Percentiles rank a stretch among this genome's conserved stretches.
These are phyloP conservation scores for Neuroterus valhalla DNA, from an alignment of 1,140 invertebrate species.

Conservation along the genomic window DNA sequence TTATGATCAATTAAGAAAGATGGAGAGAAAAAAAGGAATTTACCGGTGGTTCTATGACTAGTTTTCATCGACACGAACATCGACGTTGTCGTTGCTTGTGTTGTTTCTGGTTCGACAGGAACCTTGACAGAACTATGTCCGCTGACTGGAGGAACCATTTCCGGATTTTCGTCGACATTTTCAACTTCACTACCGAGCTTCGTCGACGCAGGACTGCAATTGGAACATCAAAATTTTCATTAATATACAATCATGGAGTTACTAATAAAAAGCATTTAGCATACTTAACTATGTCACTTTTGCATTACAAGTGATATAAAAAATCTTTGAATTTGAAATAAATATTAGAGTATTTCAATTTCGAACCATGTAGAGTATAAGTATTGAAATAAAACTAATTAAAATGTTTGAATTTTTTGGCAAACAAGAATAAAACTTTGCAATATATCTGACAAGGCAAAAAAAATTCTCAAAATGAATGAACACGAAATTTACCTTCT, in stretches of 20 bases:
- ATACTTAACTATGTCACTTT: too few relatives aligned
- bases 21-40: background rate
- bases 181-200: conserved; percentile 56
- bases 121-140: conserved; percentile 57
- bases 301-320: conserved; percentile 58
- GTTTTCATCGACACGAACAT: conserved; percentile 69
- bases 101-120: conserved; percentile 63
- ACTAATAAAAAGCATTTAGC: background rate
- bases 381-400: too few relatives aligned
- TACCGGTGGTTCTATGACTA: conserved; percentile 69
- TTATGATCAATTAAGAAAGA: background rate
- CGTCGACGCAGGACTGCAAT: conserved; percentile 59
- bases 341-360: too few relatives aligned
- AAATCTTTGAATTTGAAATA: background rate
- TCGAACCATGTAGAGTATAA: too few relatives aligned
- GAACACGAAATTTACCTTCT: too few relatives aligned
- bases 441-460: too few relatives aligned
- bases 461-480: too few relatives aligned
- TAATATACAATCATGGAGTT: conserved; percentile 5
- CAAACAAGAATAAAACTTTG: too few relatives aligned
- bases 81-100: conserved; percentile 62
- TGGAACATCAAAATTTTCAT: conserved; percentile 35
- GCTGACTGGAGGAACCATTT: conserved; percentile 53
- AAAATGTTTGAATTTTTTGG: too few relatives aligned
- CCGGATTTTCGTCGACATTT: conserved; percentile 57